Conservation (phyloP, 2,113 vertebrate species). For the Puffinus mauretanicus region DNA sequence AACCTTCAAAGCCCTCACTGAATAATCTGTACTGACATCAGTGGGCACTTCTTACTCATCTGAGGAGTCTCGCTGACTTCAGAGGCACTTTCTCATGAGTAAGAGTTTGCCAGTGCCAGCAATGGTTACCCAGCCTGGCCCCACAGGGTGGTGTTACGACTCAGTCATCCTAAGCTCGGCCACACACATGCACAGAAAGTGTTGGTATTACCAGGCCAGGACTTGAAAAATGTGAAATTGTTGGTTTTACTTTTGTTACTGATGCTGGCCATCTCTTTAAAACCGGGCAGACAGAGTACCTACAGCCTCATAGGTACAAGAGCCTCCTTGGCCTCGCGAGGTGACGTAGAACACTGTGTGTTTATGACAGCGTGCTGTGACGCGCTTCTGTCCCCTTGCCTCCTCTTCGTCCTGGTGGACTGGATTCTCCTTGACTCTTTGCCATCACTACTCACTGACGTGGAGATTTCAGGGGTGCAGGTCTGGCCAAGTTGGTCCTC, state of each 20-base stretch:
- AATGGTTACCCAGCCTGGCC: neutral
- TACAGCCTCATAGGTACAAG: neutral
- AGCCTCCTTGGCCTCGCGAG: neutral
- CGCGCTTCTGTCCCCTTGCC: neutral
- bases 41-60: slow-evolving; percentile 22
- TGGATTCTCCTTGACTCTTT: neutral
- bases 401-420: neutral
- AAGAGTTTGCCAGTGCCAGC: neutral
- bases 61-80: neutral
- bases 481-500: neutral
- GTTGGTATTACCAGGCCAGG: neutral
- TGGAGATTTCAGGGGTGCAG: neutral
- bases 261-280: neutral
- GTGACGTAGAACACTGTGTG: neutral
- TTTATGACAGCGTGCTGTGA: neutral
- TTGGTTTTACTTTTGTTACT: neutral
- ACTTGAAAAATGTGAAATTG: neutral
- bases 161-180: neutral
- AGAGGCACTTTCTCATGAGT: neutral
- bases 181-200: too few species aligned
- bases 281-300: neutral
- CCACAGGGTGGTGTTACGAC: neutral
- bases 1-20: neutral
- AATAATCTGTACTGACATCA: slow-evolving; percentile 20
- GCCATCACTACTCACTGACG: rapidly evolving